Base-by-base conservation (phyloP, 2,797 vertebrate species). In the Manis pentadactyla region DNA sequence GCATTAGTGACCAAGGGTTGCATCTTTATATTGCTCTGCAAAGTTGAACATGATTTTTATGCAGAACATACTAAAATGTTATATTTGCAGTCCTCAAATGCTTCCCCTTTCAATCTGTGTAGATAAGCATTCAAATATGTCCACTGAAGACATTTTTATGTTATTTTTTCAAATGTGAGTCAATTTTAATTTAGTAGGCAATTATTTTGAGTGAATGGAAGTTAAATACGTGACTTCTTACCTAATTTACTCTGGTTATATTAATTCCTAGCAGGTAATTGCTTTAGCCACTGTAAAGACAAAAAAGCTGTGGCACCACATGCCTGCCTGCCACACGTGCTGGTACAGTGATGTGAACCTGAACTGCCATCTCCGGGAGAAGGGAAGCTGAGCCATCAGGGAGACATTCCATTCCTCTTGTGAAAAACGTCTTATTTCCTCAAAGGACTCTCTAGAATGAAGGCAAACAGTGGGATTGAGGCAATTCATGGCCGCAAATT, bases 111-210 rank as follows among this genome's bases (percentile, higher is more conserved):
- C 68, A 75, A 95, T 96, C 95, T 96, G 90, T 87, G 49, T 68
- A 90, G 82, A 97, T 98, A 98, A 98, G 96, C 81, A 97, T 88
- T 97, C 83, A 97, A 97, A 98, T 95, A 95, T 73, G 97, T 97
- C 92, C 95, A 97, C 81, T 95, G 85, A 97, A 95, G 93, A 98
- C 57, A 94, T 96, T 98, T 98, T 98, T 97, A 96, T 87, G 97
- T 98, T 97, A 95, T 98, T 94, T 97, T 94, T 59, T 94, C 85
- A 96, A 98, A 97, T 97, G 51, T 63, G 95, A 98, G 93, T 31
- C 97, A 90, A 98, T 98, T 98, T 98, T 97, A 97, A 98, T 98
- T 97, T 97, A 98, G 94, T 55, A 95, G 88, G 90, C 77, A 98
- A 97, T 98, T 98, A 97, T 84, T 97, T 83, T 55, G 94, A 85